Evolutionary conservation across 2,113 vertebrate genomes (phyloP), one percentile per base, ranked within the genome.

Genomic region (Actenoides lindsayi): DNA sequence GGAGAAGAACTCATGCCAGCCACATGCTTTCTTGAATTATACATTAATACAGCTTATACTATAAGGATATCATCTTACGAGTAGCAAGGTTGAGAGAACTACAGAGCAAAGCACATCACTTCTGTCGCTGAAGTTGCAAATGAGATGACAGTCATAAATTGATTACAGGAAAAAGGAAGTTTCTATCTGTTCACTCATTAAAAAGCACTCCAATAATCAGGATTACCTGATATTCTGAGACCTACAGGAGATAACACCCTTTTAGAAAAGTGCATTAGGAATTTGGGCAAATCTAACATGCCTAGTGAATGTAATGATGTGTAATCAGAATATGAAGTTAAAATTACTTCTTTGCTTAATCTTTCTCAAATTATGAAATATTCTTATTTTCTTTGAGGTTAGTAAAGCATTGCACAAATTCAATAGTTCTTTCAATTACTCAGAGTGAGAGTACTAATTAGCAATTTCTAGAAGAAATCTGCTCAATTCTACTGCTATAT

Each of bases 1-100:
- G 95, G 94, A 92, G 97, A 96, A 97, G 77, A 94, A 92, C 74
- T 94, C 85, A 90, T 71, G 57, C 84, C 87, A 96, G 75, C 48
- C 63, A 48, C 59, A 68, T 1, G 3, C 33, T 93, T 96, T 63
- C 59, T 77, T 97, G 85, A 96, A 97, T 97, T 95, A 96, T 92
- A 94, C 91, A 96, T 94, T 95, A 95, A 95, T 95, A 73, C 91
- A 93, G 94, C 80, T 97, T 96, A 96, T 87, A 90, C 8, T 84
- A 2, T 96, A 91, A 96, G 87, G 95, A 51, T 85, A 94, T 97
- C 94, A 92, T 90, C 59, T 67, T 75, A 21, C 79, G 90, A 94
- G 73, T 77, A 93, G 78, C 35, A 88, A 94, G 74, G 70, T 62
- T 96, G 85, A 93, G 82, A 89, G 79, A 94, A 90, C 79, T 90